A percentile compares a stretch with the other conserved stretches of the same genome.
Evolutionary conservation across 1,140 invertebrate genomes (phyloP).

Genomic region (Heterodera carotae): DNA sequence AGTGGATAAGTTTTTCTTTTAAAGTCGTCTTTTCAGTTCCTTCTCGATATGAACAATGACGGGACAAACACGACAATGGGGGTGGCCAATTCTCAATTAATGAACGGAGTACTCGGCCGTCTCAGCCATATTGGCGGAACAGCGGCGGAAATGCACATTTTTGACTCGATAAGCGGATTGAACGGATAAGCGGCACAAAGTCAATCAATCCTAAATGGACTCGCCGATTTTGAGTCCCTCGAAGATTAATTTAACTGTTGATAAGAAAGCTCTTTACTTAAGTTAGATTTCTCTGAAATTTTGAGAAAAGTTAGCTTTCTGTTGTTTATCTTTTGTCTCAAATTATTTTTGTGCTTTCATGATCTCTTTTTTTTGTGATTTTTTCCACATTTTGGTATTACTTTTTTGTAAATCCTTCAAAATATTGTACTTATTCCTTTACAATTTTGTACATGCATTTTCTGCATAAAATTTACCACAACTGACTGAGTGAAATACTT

Average conservation of each 20-base stretch:
- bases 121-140: conserved; percentile 12
- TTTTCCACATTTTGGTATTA: not conserved
- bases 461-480: not conserved
- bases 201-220: no score
- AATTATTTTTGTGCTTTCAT: not conserved
- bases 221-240: no score
- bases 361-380: not conserved
- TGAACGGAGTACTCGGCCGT: conserved; percentile 16
- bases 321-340: no score
- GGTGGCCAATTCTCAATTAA: conserved; percentile 5
- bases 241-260: no score
- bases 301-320: no score
- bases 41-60: not conserved
- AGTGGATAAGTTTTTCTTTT: no score
- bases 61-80: not conserved
- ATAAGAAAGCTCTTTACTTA: no score
- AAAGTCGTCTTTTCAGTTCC: conserved; percentile 34
- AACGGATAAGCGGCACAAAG: not conserved
- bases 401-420: not conserved
- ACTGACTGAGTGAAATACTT: not conserved
- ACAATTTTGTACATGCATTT: not conserved
- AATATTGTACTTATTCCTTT: not conserved
- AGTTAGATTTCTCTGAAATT: no score
- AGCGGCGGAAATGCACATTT: conserved; percentile 36
- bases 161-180: conserved; percentile 36